Conservation (phyloP, 1,140 invertebrate genomes). For the Brevipalpus yothersi region DNA sequence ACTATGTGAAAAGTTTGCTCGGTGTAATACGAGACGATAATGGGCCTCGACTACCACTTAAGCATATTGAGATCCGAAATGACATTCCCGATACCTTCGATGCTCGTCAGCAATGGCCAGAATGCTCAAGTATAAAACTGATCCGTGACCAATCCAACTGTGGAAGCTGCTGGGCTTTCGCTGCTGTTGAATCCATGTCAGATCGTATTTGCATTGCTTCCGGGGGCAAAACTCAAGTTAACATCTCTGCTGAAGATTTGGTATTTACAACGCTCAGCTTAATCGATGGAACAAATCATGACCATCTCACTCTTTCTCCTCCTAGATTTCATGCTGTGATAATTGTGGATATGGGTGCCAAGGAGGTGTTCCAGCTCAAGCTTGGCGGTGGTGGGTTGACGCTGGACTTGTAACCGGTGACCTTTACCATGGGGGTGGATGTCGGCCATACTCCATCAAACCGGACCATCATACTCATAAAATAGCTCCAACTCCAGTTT, state of each 20-base stretch:
- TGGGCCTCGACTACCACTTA: conserved; percentile 21
- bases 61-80: conserved; percentile 17
- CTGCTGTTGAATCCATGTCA: conserved; percentile 78
- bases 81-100: conserved; percentile 48
- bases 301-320: too few species aligned
- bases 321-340: conserved; percentile 63
- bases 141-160: not conserved
- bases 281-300: too few species aligned
- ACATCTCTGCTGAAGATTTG: conserved; percentile 63
- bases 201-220: conserved; percentile 67
- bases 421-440: conserved; percentile 33
- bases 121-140: conserved; percentile 31
- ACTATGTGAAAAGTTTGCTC: conserved; percentile 24
- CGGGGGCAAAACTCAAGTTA: conserved; percentile 38
- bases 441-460: conserved; percentile 52
- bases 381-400: conserved; percentile 58
- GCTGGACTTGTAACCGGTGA: conserved; percentile 61
- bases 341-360: conserved; percentile 35
- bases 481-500: conserved; percentile 39
- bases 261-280: too few species aligned
- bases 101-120: conserved; percentile 45
- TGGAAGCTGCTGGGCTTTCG: conserved; percentile 40
- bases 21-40: conserved; percentile 25
- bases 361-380: conserved; percentile 44
- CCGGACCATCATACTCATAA: conserved; percentile 58